Conservation (phyloP, 2,888 invertebrate genomes). For the Apamea monoglypha region DNA sequence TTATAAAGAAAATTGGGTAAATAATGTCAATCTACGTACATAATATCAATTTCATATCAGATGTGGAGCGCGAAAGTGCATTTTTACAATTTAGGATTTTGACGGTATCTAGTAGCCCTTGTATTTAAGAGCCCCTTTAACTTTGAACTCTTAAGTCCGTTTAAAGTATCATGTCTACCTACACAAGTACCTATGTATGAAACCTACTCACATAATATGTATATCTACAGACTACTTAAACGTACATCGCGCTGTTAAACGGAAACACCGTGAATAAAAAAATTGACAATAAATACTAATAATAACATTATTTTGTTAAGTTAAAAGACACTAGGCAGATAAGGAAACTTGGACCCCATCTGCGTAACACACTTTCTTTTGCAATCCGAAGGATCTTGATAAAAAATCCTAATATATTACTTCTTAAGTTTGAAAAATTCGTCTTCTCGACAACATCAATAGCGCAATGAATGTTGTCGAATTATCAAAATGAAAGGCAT, state of each 20-base stretch:
- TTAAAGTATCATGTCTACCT: conserved; percentile 46
- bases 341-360: not conserved
- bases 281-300: not conserved
- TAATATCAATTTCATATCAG: conserved; percentile 89
- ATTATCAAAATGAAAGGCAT: not conserved
- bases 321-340: not conserved
- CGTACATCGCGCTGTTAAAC: not conserved
- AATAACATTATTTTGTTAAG: not conserved
- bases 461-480: not conserved
- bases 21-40: conserved; percentile 86
- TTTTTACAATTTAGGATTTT: conserved; percentile 70
- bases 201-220: not conserved
- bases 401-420: not conserved
- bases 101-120: conserved; percentile 55
- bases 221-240: not conserved
- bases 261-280: not conserved
- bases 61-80: conserved; percentile 77
- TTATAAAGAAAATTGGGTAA: conserved; percentile 79
- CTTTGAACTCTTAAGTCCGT: conserved; percentile 54
- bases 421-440: not conserved
- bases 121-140: conserved; percentile 51
- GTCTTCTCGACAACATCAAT: not conserved
- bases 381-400: not conserved
- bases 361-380: not conserved
- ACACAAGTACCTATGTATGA: conserved; percentile 15